These are phyloP conservation scores for Sialia sialis DNA, from an alignment of 2,113 vertebrate species.

Conservation along the genomic window DNA sequence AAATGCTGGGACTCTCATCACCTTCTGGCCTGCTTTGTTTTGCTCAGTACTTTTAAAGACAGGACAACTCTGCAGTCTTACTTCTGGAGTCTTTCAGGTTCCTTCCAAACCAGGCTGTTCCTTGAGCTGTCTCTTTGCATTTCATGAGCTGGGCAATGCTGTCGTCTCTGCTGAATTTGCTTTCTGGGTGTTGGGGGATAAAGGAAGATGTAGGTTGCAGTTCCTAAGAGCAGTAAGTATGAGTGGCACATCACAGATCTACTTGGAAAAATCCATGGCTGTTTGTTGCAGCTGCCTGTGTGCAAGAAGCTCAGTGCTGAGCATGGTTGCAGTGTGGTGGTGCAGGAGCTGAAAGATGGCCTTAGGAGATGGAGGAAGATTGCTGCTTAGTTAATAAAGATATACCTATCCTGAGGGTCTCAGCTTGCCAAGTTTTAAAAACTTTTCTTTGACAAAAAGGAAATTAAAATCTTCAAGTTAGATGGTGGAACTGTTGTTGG, in stretches of 20 bases:
- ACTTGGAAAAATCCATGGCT: neutral
- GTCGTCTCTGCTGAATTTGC: neutral
- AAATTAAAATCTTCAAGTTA: neutral
- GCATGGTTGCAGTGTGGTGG: neutral
- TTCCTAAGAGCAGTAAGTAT: neutral
- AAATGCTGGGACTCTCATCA: neutral
- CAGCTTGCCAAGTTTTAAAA: neutral
- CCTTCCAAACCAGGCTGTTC: neutral
- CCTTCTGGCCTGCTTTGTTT: neutral
- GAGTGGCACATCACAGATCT: neutral
- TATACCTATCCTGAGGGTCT: neutral
- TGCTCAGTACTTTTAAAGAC: neutral
- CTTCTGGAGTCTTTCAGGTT: neutral
- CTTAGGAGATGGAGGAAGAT: neutral
- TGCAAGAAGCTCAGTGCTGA: neutral
- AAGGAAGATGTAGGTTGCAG: neutral
- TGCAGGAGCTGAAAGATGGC: neutral
- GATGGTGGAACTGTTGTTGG: neutral
- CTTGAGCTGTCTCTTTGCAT: neutral
- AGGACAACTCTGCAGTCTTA: neutral
- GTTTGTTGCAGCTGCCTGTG: neutral
- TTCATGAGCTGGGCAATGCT: neutral
- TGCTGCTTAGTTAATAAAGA: neutral
- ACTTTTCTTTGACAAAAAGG: neutral
- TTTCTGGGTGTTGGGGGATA: neutral